phyloP scores from a whole-genome alignment of 2,797 vertebrate genomes.

The Acanthornis magna region DNA sequence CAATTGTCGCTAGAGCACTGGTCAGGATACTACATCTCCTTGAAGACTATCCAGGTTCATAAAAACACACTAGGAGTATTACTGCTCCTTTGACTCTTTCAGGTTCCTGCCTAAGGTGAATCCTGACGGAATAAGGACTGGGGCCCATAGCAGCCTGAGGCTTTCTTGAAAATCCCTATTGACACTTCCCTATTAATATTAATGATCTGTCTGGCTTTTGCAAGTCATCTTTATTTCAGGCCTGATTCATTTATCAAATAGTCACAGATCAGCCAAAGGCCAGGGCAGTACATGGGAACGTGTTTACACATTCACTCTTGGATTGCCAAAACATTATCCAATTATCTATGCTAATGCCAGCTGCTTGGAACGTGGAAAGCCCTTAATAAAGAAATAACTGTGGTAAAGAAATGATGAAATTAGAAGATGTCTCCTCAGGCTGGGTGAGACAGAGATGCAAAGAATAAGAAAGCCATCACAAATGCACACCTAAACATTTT shows the following conservation, averaged over 20 bases:
- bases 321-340: not conserved
- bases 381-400: not conserved
- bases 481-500: not conserved
- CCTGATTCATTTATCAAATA: not conserved
- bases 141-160: not conserved
- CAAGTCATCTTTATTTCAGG: not conserved
- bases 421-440: not conserved
- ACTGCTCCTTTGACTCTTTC: not conserved
- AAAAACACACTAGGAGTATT: not conserved
- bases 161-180: not conserved
- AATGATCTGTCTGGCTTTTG: not conserved
- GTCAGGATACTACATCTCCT: not conserved
- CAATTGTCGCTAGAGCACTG: not conserved
- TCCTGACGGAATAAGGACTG: not conserved
- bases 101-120: not conserved
- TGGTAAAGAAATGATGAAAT: not conserved
- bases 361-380: not conserved
- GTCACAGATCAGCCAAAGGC: not conserved
- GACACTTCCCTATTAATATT: not conserved
- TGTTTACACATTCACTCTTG: not conserved
- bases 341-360: not conserved
- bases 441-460: not conserved
- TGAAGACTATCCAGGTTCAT: not conserved
- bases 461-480: not conserved
- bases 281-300: not conserved